Evolutionary conservation across 2,797 vertebrate species (phyloP).

Genomic region (Tarsius wallacei): DNA sequence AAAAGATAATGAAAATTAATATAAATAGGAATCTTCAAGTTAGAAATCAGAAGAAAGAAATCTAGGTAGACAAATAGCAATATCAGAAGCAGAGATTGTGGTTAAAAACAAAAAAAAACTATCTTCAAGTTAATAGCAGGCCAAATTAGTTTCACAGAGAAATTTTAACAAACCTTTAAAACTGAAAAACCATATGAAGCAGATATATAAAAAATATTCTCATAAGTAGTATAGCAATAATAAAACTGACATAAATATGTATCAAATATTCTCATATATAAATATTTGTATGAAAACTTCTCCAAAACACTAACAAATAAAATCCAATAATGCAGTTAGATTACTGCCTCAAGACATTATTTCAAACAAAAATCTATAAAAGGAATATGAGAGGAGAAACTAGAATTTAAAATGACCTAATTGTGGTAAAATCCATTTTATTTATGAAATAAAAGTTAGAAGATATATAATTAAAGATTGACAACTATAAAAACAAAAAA

Average conservation of each 20-base stretch:
- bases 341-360: neutral
- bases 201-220: neutral
- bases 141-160: neutral
- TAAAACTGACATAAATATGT: neutral
- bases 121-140: neutral
- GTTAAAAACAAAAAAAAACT: neutral
- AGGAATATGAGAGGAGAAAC: neutral
- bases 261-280: neutral
- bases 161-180: neutral
- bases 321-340: neutral
- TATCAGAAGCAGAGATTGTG: neutral
- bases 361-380: conserved; percentile 24
- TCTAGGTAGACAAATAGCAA: neutral
- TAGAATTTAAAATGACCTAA: neutral
- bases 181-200: neutral
- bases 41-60: neutral
- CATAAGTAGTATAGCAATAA: neutral
- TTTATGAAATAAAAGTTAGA: neutral
- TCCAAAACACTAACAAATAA: conserved; percentile 74
- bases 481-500: neutral
- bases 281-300: neutral
- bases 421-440: neutral
- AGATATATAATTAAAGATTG: neutral
- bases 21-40: conserved; percentile 17
- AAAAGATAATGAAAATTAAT: neutral